phyloP scores from a whole-genome alignment of 2,888 invertebrate species.

The Caenorhabditis plicata region DNA sequence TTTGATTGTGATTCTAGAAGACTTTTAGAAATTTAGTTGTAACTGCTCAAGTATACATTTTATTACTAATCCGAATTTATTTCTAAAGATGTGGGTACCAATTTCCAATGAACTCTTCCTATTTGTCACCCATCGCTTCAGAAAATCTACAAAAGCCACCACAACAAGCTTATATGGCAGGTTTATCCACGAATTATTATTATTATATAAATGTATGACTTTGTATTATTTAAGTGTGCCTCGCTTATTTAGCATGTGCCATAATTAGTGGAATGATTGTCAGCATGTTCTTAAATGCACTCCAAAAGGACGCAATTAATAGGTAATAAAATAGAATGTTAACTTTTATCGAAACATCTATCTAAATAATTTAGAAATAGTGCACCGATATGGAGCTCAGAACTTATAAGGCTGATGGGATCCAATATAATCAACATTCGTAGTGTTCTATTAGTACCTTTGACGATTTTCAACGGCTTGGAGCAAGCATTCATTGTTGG shows the following conservation, averaged over 20 bases:
- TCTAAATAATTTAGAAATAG: conserved; percentile 14
- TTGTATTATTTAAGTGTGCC: conserved; percentile 66
- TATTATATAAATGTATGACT: neutral
- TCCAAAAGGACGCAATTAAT: conserved; percentile 75
- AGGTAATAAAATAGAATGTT: neutral
- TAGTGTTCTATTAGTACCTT: conserved; percentile 80
- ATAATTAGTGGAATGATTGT: conserved; percentile 83
- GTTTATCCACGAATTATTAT: conserved; percentile 4
- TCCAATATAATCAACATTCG: conserved; percentile 79
- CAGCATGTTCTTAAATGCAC: conserved; percentile 83
- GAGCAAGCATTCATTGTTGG: conserved; percentile 95
- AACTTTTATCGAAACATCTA: too few species aligned
- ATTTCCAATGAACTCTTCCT: conserved; percentile 51
- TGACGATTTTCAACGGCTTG: conserved; percentile 94
- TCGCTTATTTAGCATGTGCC: conserved; percentile 83
- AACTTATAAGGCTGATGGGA: conserved; percentile 73
- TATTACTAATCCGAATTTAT: too few species aligned
- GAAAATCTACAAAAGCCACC: conserved; percentile 76
- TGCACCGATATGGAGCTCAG: conserved; percentile 32
- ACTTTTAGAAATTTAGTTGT: too few species aligned
- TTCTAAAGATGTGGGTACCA: conserved; percentile 55
- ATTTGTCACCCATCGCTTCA: conserved; percentile 34
- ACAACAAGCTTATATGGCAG: conserved; percentile 68
- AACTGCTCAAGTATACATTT: too few species aligned
- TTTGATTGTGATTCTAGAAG: too few species aligned